These are phyloP conservation scores for Cryptus armator DNA, from an alignment of 2,888 invertebrate genomes.

Conservation along the genomic window DNA sequence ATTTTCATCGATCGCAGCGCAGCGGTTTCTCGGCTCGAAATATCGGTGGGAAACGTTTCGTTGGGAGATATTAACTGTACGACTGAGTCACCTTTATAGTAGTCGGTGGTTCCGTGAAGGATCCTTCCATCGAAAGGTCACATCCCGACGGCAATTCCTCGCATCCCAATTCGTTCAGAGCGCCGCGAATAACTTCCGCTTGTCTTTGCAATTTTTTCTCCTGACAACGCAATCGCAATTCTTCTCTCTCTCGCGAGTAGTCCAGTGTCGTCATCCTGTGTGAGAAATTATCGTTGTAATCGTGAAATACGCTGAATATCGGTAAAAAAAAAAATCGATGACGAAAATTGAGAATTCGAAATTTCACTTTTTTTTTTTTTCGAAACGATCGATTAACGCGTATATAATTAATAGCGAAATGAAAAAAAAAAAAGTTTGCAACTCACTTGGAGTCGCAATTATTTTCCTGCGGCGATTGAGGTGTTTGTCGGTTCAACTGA, in stretches of 20 bases:
- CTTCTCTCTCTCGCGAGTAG: constrained; percentile 87
- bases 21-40: not conserved
- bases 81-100: constrained; percentile 78
- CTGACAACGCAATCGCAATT: constrained; percentile 92
- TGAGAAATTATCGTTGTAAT: constrained; percentile 21
- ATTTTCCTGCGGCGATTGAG: constrained; percentile 74
- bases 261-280: constrained; percentile 78
- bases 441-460: constrained; percentile 80
- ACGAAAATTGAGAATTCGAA: not conserved
- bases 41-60: not conserved
- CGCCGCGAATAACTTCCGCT: constrained; percentile 93
- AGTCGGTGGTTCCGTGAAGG: constrained; percentile 81
- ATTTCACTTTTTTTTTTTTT: no score
- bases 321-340: not conserved
- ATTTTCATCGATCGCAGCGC: not conserved
- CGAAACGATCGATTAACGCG: not conserved
- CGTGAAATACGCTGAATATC: not conserved
- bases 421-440: constrained; percentile 3
- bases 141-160: constrained; percentile 95
- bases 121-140: constrained; percentile 87
- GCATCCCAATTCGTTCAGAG: constrained; percentile 94
- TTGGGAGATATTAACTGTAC: not conserved
- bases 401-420: not conserved
- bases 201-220: constrained; percentile 94
- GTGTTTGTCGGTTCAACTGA: constrained; percentile 87